Base-by-base conservation (phyloP, 2,797 vertebrate species). In the Bovichtus diacanthus region DNA sequence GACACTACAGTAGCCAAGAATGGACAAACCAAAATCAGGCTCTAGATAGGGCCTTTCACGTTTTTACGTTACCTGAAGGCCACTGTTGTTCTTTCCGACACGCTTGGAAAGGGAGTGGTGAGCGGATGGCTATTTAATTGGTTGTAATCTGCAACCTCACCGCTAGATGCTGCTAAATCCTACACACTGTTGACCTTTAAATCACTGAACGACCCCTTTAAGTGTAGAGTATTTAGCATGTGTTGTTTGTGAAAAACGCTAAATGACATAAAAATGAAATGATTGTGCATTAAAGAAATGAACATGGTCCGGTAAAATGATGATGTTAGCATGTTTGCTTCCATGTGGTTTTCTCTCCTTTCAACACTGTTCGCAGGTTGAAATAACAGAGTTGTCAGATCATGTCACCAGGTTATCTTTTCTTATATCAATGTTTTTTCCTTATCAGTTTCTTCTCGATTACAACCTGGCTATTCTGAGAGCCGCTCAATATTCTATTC, bases 391-490 rank as follows among this genome's bases (percentile, higher is more conserved):
- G 61, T 16, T 68, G 46, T 70, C 75, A 67, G 50, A 68, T 21
- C 10, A 8, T 66, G 75, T 73, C 78, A 82, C 70, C 56, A 8
- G 74, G 59, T 84, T 82, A 85, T 90, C 85, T 79, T 44, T 55
- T 70, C 15, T 85, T 61, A 16, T 31, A 69, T 85, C 77, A 25
- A 0, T 62, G 56, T 68, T 67, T 34, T 56, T 61, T 67, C 47
- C 65, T 88, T 89, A 91, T 89, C 83, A 51, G 43, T 67, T 61
- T 39, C 65, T 56, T 65, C 53, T 63, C 36, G 19, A 80, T 82
- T 49, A 62, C 25, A 29, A 71, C 51, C 59, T 46, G 2, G 0
- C 61, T 82, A 23, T 72, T 80, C 67, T 75, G 38, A 66, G 76
- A 73, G 47, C n/a, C n/a, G 49, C 53, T 89, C 36, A 2, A 85